Conservation (phyloP, 1,140 invertebrate genomes). For the Amyelois transitella region DNA sequence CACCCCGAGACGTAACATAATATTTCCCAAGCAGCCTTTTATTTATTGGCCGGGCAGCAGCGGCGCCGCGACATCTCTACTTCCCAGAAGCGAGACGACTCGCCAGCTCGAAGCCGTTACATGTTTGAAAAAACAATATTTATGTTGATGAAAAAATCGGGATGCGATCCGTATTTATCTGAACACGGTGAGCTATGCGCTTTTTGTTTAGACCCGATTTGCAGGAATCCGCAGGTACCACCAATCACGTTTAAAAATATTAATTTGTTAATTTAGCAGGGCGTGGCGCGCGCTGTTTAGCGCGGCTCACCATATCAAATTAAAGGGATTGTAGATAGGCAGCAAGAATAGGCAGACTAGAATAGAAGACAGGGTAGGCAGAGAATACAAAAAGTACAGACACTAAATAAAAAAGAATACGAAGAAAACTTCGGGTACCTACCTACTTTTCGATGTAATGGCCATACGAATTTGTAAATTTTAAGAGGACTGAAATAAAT, state of each 20-base stretch:
- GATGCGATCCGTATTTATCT: conserved; percentile 63
- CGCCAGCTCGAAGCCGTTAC: conserved; percentile 67
- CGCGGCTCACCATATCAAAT: neutral
- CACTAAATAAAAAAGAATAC: too few species aligned
- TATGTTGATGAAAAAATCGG: conserved; percentile 68
- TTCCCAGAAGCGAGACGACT: conserved; percentile 62
- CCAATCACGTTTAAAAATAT: conserved; percentile 33
- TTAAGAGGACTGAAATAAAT: too few species aligned
- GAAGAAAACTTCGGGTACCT: too few species aligned
- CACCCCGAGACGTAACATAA: conserved; percentile 68
- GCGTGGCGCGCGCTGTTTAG: conserved; percentile 31
- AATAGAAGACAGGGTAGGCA: too few species aligned
- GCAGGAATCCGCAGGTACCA: conserved; percentile 57
- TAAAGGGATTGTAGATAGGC: neutral
- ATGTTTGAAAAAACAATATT: conserved; percentile 68
- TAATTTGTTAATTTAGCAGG: conserved; percentile 52
- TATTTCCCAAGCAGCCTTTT: conserved; percentile 71
- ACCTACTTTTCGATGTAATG: too few species aligned
- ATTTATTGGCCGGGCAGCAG: conserved; percentile 58
- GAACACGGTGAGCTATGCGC: conserved; percentile 52
- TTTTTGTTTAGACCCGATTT: conserved; percentile 59
- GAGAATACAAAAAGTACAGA: too few species aligned
- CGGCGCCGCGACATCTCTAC: conserved; percentile 64
- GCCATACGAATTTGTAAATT: too few species aligned
- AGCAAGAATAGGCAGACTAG: too few species aligned